Percentiles rank a stretch among this genome's conserved stretches.
These are phyloP conservation scores for Agrochola macilenta DNA, from an alignment of 2,888 invertebrate species.

Conservation along the genomic window DNA sequence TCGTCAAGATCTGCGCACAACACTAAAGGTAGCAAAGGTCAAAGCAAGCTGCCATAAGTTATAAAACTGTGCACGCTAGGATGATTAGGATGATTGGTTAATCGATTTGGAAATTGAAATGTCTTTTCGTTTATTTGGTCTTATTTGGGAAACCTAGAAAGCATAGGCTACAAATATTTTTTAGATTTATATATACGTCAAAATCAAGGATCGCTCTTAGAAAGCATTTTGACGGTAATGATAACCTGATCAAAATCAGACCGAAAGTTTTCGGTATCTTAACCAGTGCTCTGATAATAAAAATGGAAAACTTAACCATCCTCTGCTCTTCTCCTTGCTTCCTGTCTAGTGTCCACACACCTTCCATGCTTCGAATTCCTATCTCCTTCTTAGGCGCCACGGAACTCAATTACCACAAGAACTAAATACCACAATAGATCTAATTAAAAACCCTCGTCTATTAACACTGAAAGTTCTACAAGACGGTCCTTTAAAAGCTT, in stretches of 20 bases:
- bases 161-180: not conserved
- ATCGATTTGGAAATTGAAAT: slow-evolving; percentile 20
- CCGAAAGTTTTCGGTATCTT: not conserved
- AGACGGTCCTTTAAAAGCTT: slow-evolving; percentile 63
- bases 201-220: not conserved
- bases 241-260: not conserved
- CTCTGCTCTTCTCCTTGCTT: not conserved
- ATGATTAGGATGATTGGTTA: slow-evolving; percentile 20
- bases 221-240: not conserved
- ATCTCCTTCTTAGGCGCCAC: slow-evolving; percentile 44
- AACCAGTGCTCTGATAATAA: not conserved
- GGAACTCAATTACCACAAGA: slow-evolving; percentile 31
- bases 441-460: slow-evolving; percentile 58
- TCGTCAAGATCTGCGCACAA: slow-evolving; percentile 62
- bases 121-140: slow-evolving; percentile 5
- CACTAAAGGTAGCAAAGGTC: slow-evolving; percentile 63
- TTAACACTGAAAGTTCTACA: slow-evolving; percentile 41
- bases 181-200: not conserved
- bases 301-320: not conserved
- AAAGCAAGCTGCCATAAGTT: slow-evolving; percentile 50
- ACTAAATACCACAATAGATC: slow-evolving; percentile 51
- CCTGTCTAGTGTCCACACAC: slow-evolving; percentile 7
- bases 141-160: not conserved
- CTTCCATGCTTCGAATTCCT: slow-evolving; percentile 25
- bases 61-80: slow-evolving; percentile 31